Evolutionary conservation across 2,797 vertebrate genomes (phyloP), one percentile per base, ranked within the genome.

Genomic region (Okamejei kenojei): DNA sequence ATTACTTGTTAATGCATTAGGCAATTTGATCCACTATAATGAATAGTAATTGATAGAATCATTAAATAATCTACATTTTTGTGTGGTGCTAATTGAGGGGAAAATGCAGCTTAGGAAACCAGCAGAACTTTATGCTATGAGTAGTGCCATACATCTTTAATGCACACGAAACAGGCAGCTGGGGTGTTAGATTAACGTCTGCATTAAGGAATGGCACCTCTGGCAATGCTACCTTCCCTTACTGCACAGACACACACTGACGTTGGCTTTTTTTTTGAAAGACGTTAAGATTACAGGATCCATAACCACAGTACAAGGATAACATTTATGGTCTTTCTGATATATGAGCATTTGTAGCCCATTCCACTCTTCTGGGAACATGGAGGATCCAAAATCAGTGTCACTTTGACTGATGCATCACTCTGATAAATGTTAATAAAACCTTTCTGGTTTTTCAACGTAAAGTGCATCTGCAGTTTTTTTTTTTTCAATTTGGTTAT

Each of bases 1-100:
- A 88, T 68, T 88, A 68, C 32, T 88, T 65, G 26, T 58, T 86
- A 88, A 65, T 88, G 61, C 63, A 88, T 88, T 19, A 88, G 63
- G 61, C n/a, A 68, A 65, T 68, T 21, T 68, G 32, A 32, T 88
- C n/a, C 84, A 88, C 63, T 9, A 32, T 88, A 21, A 21, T 68
- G 84, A 68, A 68, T 88, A 68, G 63, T 32, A 35, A 68, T 65
- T 88, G 17, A 19, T 65, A 1, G 15, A 68, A 88, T 2, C 29
- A 88, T 61, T n/a, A 88, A 68, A 32, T 1, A 9, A 35, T 32
- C 29, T 86, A 63, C n/a, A 26, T 35, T 68, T 65, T 68, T 88
- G 15, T 35, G 63, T 35, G 26, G 7, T 88, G 15, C 35, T 65
- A 19, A 21, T 68, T 68, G 61, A 65, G 63, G 13, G 45, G n/a